Conservation (phyloP, 2,888 invertebrate genomes). For the Drosophila mulleri region DNA sequence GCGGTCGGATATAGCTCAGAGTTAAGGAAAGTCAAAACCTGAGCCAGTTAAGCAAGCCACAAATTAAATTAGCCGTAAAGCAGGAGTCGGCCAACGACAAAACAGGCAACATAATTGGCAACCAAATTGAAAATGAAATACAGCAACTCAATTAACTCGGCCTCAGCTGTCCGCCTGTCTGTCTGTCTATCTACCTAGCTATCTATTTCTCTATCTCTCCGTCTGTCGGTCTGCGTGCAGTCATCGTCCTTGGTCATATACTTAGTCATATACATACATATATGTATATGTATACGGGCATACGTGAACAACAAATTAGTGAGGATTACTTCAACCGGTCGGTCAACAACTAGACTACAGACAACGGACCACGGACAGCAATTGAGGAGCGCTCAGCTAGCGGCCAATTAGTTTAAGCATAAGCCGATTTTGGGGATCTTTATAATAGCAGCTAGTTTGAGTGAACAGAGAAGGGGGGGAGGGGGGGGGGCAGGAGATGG, state of each 20-base stretch:
- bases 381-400: constrained; percentile 3
- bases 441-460: constrained; percentile 29
- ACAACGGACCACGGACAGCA: too few species aligned
- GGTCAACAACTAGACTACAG: constrained; percentile 28
- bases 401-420: constrained; percentile 49
- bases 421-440: constrained; percentile 48
- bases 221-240: constrained; percentile 6
- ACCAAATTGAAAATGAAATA: constrained; percentile 58
- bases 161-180: constrained; percentile 4
- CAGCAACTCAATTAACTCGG: constrained; percentile 51
- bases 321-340: constrained; percentile 42
- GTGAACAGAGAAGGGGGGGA: background rate
- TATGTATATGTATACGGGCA: background rate
- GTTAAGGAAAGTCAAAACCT: background rate
- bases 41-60: constrained; percentile 23
- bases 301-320: constrained; percentile 36
- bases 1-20: background rate
- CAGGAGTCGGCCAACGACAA: constrained; percentile 21
- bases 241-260: constrained; percentile 8
- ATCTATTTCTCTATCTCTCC: background rate
- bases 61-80: constrained; percentile 45
- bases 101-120: constrained; percentile 52
- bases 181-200: background rate
- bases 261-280: constrained; percentile 13
- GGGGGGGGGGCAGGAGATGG: background rate